Evolutionary conservation across 2,888 invertebrate species (phyloP).

Genomic region (Epirrita christyi): DNA sequence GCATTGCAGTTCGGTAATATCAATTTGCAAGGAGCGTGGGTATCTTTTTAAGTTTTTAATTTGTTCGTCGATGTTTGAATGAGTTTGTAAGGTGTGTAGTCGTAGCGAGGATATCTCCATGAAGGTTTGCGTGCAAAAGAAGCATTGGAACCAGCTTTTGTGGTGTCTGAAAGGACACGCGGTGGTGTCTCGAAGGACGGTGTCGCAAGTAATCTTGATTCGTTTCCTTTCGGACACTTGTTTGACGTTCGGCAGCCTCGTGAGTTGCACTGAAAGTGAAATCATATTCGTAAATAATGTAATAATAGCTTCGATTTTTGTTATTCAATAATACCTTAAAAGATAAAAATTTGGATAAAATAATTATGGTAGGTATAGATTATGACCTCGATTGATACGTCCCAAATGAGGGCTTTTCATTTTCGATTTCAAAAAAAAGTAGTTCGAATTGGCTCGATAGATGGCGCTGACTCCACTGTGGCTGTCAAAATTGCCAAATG

Average conservation of each 20-base stretch:
- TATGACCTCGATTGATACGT: too few species aligned
- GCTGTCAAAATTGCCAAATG: too few species aligned
- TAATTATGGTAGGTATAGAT: too few species aligned
- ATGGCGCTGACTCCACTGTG: too few species aligned
- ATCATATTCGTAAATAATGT: background rate
- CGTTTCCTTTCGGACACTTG: slow-evolving; percentile 67
- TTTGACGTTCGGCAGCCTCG: slow-evolving; percentile 39
- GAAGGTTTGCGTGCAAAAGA: slow-evolving; percentile 69
- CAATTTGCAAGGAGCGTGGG: slow-evolving; percentile 72
- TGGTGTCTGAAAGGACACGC: slow-evolving; percentile 75
- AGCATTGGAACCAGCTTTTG: slow-evolving; percentile 77
- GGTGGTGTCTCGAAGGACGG: slow-evolving; percentile 63
- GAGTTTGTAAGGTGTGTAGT: slow-evolving; percentile 53
- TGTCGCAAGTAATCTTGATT: slow-evolving; percentile 62
- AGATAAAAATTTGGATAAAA: too few species aligned
- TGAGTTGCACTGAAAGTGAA: slow-evolving; percentile 9
- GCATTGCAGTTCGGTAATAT: slow-evolving; percentile 70
- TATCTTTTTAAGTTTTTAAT: slow-evolving; percentile 67
- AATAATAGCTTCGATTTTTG: background rate
- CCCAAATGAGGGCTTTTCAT: too few species aligned
- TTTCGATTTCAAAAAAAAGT: too few species aligned
- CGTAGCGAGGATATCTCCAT: slow-evolving; percentile 64
- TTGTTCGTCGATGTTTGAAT: slow-evolving; percentile 57
- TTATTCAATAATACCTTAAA: too few species aligned
- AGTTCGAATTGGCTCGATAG: too few species aligned